Conservation (phyloP, 2,113 vertebrate species). For the Opisthocomus hoazin region DNA sequence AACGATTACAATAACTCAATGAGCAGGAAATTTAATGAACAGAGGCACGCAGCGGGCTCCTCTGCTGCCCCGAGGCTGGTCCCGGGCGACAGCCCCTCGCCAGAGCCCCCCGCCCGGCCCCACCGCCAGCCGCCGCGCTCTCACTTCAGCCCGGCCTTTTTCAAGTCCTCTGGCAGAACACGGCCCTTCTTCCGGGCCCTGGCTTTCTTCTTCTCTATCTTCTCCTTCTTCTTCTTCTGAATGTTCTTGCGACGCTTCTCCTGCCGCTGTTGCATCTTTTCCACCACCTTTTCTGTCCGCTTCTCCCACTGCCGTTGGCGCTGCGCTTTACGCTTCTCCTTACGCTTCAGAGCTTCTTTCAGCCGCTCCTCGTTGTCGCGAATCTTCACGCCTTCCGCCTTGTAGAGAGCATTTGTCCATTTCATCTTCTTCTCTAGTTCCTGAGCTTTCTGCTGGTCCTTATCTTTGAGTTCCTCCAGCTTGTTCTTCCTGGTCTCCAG, state of each 20-base stretch:
- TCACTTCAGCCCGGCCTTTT: slow-evolving; percentile 70
- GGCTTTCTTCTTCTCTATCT: slow-evolving; percentile 79
- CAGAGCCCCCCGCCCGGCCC: no score
- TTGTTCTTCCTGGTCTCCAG: slow-evolving; percentile 79
- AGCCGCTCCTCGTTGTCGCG: slow-evolving; percentile 84
- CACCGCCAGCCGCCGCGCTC: accelerated
- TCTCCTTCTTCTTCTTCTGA: slow-evolving; percentile 73
- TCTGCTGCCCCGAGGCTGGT: no score
- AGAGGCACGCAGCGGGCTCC: no score
- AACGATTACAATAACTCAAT: no score
- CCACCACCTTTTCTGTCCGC: slow-evolving; percentile 73
- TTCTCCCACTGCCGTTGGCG: slow-evolving; percentile 77
- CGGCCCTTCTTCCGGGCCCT: slow-evolving; percentile 85
- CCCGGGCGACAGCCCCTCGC: no score
- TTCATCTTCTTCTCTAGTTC: slow-evolving; percentile 83
- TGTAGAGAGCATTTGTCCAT: slow-evolving; percentile 91
- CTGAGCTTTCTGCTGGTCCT: slow-evolving; percentile 76
- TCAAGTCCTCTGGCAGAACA: slow-evolving; percentile 85
- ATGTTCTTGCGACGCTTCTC: slow-evolving; percentile 86
- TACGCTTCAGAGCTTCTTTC: slow-evolving; percentile 81
- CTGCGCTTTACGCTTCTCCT: slow-evolving; percentile 78
- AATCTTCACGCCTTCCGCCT: slow-evolving; percentile 88
- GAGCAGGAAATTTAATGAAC: no score
- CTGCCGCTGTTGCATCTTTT: slow-evolving; percentile 87
- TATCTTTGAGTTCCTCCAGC: slow-evolving; percentile 81